Percentiles rank a stretch among this genome's conserved stretches.
Evolutionary conservation across 1,140 invertebrate genomes (phyloP).

Genomic region (Ceratina calcarata): DNA sequence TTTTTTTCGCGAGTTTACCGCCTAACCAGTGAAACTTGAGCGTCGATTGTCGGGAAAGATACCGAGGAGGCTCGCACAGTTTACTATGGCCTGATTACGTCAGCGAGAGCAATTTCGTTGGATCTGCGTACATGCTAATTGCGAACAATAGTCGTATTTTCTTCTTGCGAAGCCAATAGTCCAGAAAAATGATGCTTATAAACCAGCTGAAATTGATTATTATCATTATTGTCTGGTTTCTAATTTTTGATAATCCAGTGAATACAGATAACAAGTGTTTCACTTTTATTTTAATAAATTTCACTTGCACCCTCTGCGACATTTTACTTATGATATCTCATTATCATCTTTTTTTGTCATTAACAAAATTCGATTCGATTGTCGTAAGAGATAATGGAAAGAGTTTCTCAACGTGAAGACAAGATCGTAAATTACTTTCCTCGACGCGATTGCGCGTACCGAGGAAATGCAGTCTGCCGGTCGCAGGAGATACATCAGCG

Average conservation of each 20-base stretch:
- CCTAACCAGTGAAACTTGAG: slow-evolving; percentile 39
- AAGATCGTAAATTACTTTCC: not conserved
- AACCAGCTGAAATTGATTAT: too few relatives aligned
- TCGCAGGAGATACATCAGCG: not conserved
- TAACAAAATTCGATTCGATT: too few relatives aligned
- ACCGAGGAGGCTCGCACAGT: slow-evolving; percentile 12
- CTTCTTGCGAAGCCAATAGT: too few relatives aligned
- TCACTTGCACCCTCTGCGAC: too few relatives aligned
- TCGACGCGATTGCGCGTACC: not conserved
- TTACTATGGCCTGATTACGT: slow-evolving; percentile 51
- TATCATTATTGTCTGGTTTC: too few relatives aligned
- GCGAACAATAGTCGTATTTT: not conserved
- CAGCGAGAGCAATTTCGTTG: slow-evolving; percentile 45
- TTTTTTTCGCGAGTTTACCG: not conserved
- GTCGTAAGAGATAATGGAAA: too few relatives aligned
- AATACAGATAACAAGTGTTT: too few relatives aligned
- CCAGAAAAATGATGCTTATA: too few relatives aligned
- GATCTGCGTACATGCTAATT: slow-evolving; percentile 47
- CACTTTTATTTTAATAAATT: too few relatives aligned
- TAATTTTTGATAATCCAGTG: too few relatives aligned
- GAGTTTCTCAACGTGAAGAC: not conserved
- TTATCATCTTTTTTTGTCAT: too few relatives aligned
- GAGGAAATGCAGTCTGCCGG: not conserved
- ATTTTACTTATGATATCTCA: too few relatives aligned
- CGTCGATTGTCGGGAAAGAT: slow-evolving; percentile 37